Evolutionary conservation across 2,797 vertebrate genomes (phyloP).

Genomic region (Phoxinus dragarum): DNA sequence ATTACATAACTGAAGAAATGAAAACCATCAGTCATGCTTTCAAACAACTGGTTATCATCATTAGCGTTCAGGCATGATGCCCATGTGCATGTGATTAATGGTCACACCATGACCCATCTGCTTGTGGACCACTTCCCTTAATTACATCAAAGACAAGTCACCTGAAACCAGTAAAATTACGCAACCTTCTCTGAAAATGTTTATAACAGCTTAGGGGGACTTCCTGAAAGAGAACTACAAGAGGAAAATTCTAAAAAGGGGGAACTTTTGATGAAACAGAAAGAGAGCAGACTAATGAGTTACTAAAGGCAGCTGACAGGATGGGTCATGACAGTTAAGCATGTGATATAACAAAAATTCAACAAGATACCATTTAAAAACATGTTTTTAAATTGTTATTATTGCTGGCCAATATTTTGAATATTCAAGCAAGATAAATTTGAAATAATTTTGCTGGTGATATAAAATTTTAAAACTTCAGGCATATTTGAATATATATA

Average conservation of each 20-base stretch:
- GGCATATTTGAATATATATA: too few species aligned
- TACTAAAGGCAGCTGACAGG: neutral
- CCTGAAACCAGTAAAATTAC: slow-evolving; percentile 49
- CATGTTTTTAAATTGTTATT: neutral
- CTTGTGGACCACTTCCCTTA: slow-evolving; percentile 45
- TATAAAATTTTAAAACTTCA: too few species aligned
- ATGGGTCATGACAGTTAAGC: slow-evolving; percentile 15
- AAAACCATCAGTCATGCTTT: slow-evolving; percentile 17
- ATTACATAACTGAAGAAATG: slow-evolving; percentile 37
- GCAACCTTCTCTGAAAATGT: slow-evolving; percentile 39
- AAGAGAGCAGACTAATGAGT: slow-evolving; percentile 3
- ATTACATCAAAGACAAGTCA: slow-evolving; percentile 51
- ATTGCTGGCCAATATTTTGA: neutral
- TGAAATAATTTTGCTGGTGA: too few species aligned
- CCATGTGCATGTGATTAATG: slow-evolving; percentile 50
- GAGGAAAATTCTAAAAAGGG: neutral
- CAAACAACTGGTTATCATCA: slow-evolving; percentile 45
- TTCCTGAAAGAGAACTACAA: neutral
- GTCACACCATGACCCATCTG: slow-evolving; percentile 48
- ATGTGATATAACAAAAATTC: neutral
- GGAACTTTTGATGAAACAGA: slow-evolving; percentile 26
- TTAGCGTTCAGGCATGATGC: slow-evolving; percentile 32
- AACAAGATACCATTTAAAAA: neutral
- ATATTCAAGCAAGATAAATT: neutral
- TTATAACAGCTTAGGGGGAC: neutral